Conservation (phyloP, 2,113 vertebrate genomes). For the Epinephelus cyanopodus region DNA sequence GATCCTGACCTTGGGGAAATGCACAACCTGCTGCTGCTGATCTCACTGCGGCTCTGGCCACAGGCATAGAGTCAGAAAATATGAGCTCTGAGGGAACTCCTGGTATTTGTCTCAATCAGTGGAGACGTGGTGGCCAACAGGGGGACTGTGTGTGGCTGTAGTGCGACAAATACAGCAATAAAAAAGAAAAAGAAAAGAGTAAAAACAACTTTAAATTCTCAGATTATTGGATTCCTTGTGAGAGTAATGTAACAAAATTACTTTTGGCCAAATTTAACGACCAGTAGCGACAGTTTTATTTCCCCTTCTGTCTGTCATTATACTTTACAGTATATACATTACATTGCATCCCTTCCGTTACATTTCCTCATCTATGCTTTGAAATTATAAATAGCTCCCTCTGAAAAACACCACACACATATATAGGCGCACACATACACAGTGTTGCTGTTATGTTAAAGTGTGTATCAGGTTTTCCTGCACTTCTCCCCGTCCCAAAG, state of each 20-base stretch:
- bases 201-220: neutral
- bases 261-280: neutral
- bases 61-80: slow-evolving; percentile 42
- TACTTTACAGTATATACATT: neutral
- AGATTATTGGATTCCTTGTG: neutral
- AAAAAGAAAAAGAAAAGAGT: too few species aligned
- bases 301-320: neutral
- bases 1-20: slow-evolving; percentile 64
- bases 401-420: neutral
- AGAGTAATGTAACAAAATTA: neutral
- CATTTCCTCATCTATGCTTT: neutral
- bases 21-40: slow-evolving; percentile 44
- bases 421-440: neutral
- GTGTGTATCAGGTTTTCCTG: neutral
- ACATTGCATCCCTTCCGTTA: neutral
- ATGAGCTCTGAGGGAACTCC: slow-evolving; percentile 47
- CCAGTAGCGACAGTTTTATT: neutral
- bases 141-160: neutral
- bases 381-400: neutral
- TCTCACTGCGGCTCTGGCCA: slow-evolving; percentile 50
- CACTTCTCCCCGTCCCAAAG: slow-evolving; percentile 20
- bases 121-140: neutral
- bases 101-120: slow-evolving; percentile 59
- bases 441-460: neutral
- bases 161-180: neutral